A percentile compares a stretch with the other conserved stretches of the same genome.
Evolutionary conservation across 2,888 invertebrate genomes (phyloP).

Genomic region (Cetonia aurata): DNA sequence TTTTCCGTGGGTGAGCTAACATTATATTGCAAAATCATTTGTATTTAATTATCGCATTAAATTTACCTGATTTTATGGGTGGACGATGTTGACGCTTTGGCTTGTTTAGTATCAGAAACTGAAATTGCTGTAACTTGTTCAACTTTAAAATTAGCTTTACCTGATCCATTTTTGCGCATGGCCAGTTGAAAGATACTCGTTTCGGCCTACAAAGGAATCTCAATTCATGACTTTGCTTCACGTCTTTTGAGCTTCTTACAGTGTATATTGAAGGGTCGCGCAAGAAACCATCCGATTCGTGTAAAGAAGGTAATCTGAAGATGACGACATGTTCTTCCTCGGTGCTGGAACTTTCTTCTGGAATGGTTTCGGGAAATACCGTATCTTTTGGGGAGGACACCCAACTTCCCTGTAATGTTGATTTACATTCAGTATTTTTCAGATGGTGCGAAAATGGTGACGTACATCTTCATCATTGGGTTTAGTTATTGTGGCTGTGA

Average conservation of each 20-base stretch:
- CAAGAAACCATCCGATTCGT: slow-evolving; percentile 78
- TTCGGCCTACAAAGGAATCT: slow-evolving; percentile 71
- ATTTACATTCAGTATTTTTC: slow-evolving; percentile 12
- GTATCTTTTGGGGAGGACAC: slow-evolving; percentile 90
- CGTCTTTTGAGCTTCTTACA: slow-evolving; percentile 69
- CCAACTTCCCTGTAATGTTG: slow-evolving; percentile 74
- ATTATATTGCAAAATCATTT: slow-evolving; percentile 8
- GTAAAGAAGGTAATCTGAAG: slow-evolving; percentile 83
- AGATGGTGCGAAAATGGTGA: slow-evolving; percentile 26
- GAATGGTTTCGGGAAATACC: slow-evolving; percentile 91
- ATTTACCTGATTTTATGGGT: slow-evolving; percentile 74
- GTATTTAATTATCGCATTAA: neutral
- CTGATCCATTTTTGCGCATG: slow-evolving; percentile 67
- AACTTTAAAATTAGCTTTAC: slow-evolving; percentile 67
- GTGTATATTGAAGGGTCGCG: slow-evolving; percentile 86
- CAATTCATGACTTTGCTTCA: no score
- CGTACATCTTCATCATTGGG: slow-evolving; percentile 72
- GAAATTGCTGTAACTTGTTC: slow-evolving; percentile 68
- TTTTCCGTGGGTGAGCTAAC: slow-evolving; percentile 78
- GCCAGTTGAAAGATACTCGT: slow-evolving; percentile 81
- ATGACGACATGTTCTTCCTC: slow-evolving; percentile 95
- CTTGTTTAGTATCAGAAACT: slow-evolving; percentile 62
- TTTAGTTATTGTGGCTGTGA: slow-evolving; percentile 65
- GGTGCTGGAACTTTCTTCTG: slow-evolving; percentile 92
- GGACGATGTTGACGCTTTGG: slow-evolving; percentile 68